A percentile compares a stretch with the other conserved stretches of the same genome.
Evolutionary conservation across 2,113 vertebrate genomes (phyloP).

Genomic region (Eretmochelys imbricata): DNA sequence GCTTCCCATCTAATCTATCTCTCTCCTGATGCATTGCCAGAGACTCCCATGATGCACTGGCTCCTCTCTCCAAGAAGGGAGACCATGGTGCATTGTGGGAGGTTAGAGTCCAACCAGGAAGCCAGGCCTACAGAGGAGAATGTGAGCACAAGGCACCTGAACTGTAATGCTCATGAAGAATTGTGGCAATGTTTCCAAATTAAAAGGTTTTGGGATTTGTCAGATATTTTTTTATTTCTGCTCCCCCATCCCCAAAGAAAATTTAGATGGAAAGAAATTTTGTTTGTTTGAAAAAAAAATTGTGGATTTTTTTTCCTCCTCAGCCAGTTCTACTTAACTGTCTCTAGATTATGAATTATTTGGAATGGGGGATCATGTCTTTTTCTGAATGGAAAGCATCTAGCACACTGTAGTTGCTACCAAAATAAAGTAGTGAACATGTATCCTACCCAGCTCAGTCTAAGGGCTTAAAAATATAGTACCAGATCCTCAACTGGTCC

Average conservation of each 20-base stretch:
- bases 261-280: neutral
- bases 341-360: neutral
- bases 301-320: neutral
- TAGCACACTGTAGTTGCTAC: neutral
- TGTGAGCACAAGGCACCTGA: neutral
- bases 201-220: neutral
- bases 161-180: neutral
- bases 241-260: neutral
- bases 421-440: neutral
- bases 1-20: neutral
- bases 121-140: neutral
- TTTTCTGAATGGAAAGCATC: neutral
- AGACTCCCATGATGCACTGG: neutral
- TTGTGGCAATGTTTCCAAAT: neutral
- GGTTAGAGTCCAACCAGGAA: neutral
- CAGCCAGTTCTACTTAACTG: neutral
- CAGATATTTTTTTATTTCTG: neutral
- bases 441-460: neutral
- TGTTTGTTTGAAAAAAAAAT: neutral
- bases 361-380: neutral
- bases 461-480: neutral
- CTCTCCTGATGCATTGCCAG: neutral
- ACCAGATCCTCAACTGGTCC: neutral
- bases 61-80: neutral
- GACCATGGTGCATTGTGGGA: neutral